Conservation (phyloP, 1,140 invertebrate genomes). For the Drosophila ficusphila region DNA sequence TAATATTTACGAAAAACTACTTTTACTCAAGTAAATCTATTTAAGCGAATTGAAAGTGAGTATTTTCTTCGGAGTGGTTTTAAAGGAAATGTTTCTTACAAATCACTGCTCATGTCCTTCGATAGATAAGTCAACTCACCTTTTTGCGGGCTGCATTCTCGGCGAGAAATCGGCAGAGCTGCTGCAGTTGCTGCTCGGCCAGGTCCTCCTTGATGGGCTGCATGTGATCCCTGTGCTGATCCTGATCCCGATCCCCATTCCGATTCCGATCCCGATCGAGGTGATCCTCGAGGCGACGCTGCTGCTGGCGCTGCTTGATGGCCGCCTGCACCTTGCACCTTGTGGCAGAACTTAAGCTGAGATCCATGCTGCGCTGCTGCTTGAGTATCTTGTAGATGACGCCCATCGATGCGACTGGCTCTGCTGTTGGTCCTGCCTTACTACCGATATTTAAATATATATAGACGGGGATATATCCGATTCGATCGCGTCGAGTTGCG, state of each 20-base stretch:
- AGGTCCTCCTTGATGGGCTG: conserved; percentile 25
- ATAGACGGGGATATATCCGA: neutral
- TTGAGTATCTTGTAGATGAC: conserved; percentile 79
- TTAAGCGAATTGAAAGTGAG: no score
- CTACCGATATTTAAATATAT: neutral
- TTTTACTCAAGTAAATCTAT: no score
- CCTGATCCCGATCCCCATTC: conserved; percentile 14
- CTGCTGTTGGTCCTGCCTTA: neutral
- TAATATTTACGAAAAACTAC: no score
- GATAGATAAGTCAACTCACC: no score
- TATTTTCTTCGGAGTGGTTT: no score
- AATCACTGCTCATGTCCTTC: no score
- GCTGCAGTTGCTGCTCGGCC: conserved; percentile 66
- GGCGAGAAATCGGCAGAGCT: conserved; percentile 72
- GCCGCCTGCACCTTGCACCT: conserved; percentile 65
- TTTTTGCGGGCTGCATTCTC: conserved; percentile 73
- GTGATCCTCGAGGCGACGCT: conserved; percentile 21
- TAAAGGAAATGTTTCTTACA: no score
- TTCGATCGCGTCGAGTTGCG: conserved; percentile 28
- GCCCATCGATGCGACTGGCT: conserved; percentile 57
- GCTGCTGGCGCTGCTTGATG: conserved; percentile 64
- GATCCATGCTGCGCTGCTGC: conserved; percentile 67
- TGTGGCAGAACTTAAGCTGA: conserved; percentile 57
- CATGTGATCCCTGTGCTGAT: neutral
- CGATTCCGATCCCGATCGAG: conserved; percentile 5